Percentiles rank a stretch among this genome's conserved stretches.
Evolutionary conservation across 2,888 invertebrate species (phyloP).

Genomic region (Venusia cambrica): DNA sequence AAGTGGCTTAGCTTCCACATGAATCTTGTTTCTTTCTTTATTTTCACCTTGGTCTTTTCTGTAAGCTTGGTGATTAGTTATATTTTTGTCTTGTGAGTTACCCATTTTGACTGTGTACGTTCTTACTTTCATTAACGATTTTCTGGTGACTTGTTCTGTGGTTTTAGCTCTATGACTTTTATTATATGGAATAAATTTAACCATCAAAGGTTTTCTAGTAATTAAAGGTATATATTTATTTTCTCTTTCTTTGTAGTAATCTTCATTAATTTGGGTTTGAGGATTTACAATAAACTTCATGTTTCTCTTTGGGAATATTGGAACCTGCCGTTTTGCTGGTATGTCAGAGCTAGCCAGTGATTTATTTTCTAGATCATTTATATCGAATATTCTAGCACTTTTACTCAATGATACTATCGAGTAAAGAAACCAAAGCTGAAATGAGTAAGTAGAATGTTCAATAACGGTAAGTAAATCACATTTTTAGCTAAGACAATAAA

Average conservation of each 20-base stretch:
- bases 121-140: conserved; percentile 18
- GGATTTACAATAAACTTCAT: conserved; percentile 36
- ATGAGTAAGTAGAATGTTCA: neutral
- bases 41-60: neutral
- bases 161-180: conserved; percentile 7
- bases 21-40: too few relatives aligned
- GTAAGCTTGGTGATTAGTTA: neutral
- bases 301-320: conserved; percentile 39
- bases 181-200: conserved; percentile 23
- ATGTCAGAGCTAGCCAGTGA: neutral
- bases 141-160: conserved; percentile 13
- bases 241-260: conserved; percentile 18
- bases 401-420: conserved; percentile 2
- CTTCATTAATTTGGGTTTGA: conserved; percentile 17
- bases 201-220: conserved; percentile 34
- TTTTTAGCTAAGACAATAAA: too few relatives aligned
- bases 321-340: conserved; percentile 29
- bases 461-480: too few relatives aligned
- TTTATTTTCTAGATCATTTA: conserved; percentile 3
- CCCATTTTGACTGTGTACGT: conserved; percentile 16
- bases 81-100: conserved; percentile 10
- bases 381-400: neutral
- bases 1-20: too few relatives aligned
- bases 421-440: conserved; percentile 7
- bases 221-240: too few relatives aligned